Evolutionary conservation across 2,888 invertebrate genomes (phyloP).

Genomic region (Calameuta idolon): DNA sequence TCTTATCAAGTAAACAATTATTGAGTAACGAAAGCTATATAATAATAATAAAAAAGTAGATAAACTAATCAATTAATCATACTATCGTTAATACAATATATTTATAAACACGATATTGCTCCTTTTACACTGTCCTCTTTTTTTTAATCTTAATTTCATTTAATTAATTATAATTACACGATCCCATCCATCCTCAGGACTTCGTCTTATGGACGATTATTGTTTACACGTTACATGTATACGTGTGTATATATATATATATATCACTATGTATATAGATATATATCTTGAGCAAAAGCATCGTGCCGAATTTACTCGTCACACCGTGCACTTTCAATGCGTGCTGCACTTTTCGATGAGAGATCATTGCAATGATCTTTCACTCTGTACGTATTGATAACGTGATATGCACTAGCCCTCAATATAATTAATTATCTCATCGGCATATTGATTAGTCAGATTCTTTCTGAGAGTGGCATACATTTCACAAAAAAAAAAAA

Average conservation of each 20-base stretch:
- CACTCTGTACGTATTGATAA: neutral
- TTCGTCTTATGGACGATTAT: neutral
- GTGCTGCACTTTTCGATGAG: neutral
- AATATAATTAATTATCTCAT: neutral
- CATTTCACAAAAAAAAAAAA: neutral
- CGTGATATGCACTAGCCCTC: neutral
- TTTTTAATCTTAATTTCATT: neutral
- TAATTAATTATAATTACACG: no score
- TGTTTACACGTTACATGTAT: neutral
- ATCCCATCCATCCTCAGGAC: no score
- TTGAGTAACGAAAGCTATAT: neutral
- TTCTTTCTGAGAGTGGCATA: neutral
- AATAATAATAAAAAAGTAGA: neutral
- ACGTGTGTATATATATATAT: neutral
- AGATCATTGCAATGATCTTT: neutral
- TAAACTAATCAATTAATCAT: neutral
- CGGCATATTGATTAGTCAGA: neutral
- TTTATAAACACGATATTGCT: slow-evolving; percentile 10
- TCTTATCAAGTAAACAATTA: neutral
- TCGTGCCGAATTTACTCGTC: slow-evolving; percentile 6
- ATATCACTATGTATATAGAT: neutral
- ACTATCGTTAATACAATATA: neutral
- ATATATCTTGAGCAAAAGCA: slow-evolving; percentile 20
- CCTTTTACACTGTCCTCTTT: neutral
- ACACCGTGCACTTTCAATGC: neutral